These are phyloP conservation scores for Phalacrocorax brasilianus DNA, from an alignment of 2,113 vertebrate species.

Conservation along the genomic window DNA sequence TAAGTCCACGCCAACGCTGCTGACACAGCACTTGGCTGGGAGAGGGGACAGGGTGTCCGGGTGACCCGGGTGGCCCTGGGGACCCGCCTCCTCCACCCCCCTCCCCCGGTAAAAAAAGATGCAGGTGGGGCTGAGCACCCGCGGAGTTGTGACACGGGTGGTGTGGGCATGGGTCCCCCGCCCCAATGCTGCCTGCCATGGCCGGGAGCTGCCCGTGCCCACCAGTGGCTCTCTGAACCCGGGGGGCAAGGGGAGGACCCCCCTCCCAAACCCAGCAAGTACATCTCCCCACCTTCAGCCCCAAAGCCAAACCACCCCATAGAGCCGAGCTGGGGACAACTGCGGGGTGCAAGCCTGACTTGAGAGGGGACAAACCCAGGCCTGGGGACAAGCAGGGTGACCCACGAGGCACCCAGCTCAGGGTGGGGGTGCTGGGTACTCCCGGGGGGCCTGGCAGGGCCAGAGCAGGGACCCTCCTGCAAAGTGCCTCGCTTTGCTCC, in stretches of 20 bases:
- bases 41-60: neutral
- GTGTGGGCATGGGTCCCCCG: fast-evolving
- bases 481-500: fast-evolving
- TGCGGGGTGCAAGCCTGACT: fast-evolving
- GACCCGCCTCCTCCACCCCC: neutral
- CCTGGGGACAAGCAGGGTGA: neutral
- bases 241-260: neutral
- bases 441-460: neutral
- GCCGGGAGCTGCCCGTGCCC: neutral
- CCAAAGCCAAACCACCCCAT: neutral
- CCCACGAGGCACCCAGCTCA: fast-evolving
- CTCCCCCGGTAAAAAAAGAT: neutral
- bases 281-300: neutral
- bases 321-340: neutral
- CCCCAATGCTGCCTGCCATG: fast-evolving
- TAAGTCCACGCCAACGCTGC: conserved; percentile 42
- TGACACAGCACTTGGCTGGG: conserved; percentile 49
- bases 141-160: neutral
- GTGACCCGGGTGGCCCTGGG: conserved; percentile 12
- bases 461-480: fast-evolving
- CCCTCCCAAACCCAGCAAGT: fast-evolving
- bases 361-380: neutral
- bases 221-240: fast-evolving
- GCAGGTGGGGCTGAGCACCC: neutral
- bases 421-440: neutral